Conservation (phyloP, 1,140 invertebrate species). For the Formica exsecta region DNA sequence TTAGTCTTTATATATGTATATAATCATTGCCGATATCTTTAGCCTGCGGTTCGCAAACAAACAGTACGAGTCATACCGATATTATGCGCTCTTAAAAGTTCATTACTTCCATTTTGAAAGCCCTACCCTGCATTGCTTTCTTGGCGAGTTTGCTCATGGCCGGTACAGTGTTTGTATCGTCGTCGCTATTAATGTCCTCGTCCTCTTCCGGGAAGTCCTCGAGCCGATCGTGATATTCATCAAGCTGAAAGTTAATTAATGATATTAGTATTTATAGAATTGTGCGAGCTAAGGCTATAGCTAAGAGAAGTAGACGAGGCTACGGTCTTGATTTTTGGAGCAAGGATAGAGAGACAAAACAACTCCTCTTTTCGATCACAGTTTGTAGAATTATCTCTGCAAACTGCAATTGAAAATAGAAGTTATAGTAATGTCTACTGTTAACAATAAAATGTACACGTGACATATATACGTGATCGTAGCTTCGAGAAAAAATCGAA, state of each 20-base stretch:
- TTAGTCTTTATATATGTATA: conserved; percentile 41
- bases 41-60: neutral
- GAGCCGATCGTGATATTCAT: conserved; percentile 84
- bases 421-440: neutral
- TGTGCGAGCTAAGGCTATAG: no score
- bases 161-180: conserved; percentile 81
- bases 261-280: conserved; percentile 24
- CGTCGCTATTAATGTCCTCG: conserved; percentile 85
- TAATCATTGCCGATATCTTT: conserved; percentile 42
- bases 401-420: neutral
- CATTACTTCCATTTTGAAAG: conserved; percentile 87
- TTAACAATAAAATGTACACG: neutral
- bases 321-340: neutral
- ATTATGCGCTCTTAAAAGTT: conserved; percentile 79
- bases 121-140: conserved; percentile 81
- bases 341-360: neutral
- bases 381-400: neutral
- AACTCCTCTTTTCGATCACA: neutral
- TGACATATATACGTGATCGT: conserved; percentile 3
- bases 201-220: conserved; percentile 86
- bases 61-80: neutral
- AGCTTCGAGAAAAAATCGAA: conserved; percentile 10
- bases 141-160: conserved; percentile 78
- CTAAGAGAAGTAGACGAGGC: neutral
- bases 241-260: conserved; percentile 77